Evolutionary conservation across 2,113 vertebrate genomes (phyloP), one percentile per base, ranked within the genome.

Genomic region (Polyodon spathula): DNA sequence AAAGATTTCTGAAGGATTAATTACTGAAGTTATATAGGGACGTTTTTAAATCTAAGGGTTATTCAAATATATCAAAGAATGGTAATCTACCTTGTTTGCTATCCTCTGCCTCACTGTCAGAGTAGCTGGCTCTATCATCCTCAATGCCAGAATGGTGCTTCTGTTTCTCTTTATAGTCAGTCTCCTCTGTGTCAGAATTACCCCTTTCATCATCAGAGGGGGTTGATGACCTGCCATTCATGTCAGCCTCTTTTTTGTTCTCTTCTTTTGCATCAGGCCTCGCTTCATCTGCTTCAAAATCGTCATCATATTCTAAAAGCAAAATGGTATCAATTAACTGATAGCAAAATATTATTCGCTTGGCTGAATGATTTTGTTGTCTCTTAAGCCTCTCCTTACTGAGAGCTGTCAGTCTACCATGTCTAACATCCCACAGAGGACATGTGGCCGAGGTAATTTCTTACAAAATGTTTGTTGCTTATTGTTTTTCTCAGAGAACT

Each of bases 211-310:
- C 75, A 58, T 66, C 65, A 4, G 61, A 68, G 39, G 78, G 63
- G 66, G 84, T 77, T 50, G 80, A 64, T 54, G 81, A 74, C 64
- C 63, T 77, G 75, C 68, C 71, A 56, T 78, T 74, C 64, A 60
- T 71, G 65, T 76, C 72, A 68, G 38, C 60, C 65, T 69, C 71
- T 72, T 66, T 76, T 67, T 81, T 72, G 3, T 40, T 44, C 4
- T 65, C 69, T 66, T 82, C 71, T 51, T 75, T 72, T 66, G 85
- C 87, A 40, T 62, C 70, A 56, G 75, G 75, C 52, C 82, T 88
- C 63, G 90, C 85, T 37, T 91, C 88, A 6, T 92, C 91, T 64
- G 68, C 83, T 84, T 97, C 94, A 85, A 96, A 97, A 83, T 95
- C 94, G 74, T 94, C 92, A 63, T 93, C 89, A 56, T 93, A 95